These are phyloP conservation scores for Leptothorax acervorum DNA, from an alignment of 2,888 invertebrate species.

Conservation along the genomic window DNA sequence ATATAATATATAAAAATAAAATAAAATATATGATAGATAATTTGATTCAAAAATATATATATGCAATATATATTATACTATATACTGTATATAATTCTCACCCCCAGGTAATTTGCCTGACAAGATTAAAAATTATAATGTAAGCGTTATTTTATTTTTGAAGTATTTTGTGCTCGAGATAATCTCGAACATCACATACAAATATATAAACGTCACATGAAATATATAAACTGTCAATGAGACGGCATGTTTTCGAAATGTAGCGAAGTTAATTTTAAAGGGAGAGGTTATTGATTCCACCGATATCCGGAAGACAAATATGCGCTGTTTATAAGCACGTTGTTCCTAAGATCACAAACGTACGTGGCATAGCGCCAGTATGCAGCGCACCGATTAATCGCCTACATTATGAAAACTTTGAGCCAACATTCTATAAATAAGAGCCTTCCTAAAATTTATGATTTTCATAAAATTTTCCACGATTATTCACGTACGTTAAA, in stretches of 20 bases:
- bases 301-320: slow-evolving; percentile 11
- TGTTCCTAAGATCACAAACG: not conserved
- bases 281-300: not conserved
- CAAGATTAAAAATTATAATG: not conserved
- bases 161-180: not conserved
- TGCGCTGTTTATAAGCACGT: not conserved
- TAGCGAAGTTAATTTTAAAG: slow-evolving; percentile 17
- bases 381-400: not conserved
- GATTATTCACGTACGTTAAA: not conserved
- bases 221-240: not conserved
- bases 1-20: too few species aligned
- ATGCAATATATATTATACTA: not conserved
- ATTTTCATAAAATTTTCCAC: not conserved
- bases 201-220: not conserved
- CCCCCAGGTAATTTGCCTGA: not conserved
- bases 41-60: not conserved
- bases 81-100: not conserved
- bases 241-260: not conserved
- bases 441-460: not conserved
- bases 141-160: not conserved
- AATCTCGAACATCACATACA: not conserved
- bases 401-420: not conserved
- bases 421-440: slow-evolving; percentile 18
- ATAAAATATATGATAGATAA: not conserved
- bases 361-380: slow-evolving; percentile 12